phyloP scores from a whole-genome alignment of 2,113 vertebrate species.

The Apeltes quadracus region DNA sequence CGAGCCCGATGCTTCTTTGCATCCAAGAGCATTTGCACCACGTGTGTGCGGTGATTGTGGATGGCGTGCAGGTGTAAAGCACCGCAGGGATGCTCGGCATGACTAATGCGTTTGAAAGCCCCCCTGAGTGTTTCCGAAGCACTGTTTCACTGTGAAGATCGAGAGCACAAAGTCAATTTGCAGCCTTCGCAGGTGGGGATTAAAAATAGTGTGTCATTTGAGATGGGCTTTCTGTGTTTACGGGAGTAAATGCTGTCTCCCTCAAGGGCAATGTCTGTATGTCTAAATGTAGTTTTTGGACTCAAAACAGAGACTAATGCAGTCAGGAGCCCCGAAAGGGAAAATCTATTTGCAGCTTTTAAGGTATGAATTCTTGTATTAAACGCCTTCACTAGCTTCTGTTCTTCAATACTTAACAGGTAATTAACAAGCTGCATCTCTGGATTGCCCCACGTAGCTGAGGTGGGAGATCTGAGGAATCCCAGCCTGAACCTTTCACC shows the following conservation, averaged over 20 bases:
- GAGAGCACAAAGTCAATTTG: constrained; percentile 25
- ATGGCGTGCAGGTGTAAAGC: constrained; percentile 53
- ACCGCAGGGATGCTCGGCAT: constrained; percentile 34
- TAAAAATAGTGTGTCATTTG: constrained; percentile 38
- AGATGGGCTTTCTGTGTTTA: constrained; percentile 19
- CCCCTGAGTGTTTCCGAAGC: constrained; percentile 35
- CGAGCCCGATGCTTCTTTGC: constrained; percentile 29
- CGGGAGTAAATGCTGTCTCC: constrained; percentile 18
- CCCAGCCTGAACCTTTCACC: constrained; percentile 45
- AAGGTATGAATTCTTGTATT: constrained; percentile 17
- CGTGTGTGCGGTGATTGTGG: constrained; percentile 60
- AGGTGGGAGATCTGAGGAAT: constrained; percentile 32
- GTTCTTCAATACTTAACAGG: too few species aligned
- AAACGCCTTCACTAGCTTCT: too few species aligned
- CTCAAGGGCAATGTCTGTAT: constrained; percentile 15
- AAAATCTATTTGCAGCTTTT: constrained; percentile 30
- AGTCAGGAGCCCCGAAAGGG: not conserved
- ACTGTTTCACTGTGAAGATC: constrained; percentile 22
- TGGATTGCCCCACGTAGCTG: constrained; percentile 29
- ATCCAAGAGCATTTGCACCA: constrained; percentile 52
- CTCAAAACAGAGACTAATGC: constrained; percentile 13
- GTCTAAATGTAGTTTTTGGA: constrained; percentile 10
- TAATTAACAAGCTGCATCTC: too few species aligned
- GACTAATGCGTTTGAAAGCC: constrained; percentile 67
- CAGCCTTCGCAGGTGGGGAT: constrained; percentile 47